Evolutionary conservation across 2,888 invertebrate species (phyloP).

Genomic region (Nephrotoma guestfalica): DNA sequence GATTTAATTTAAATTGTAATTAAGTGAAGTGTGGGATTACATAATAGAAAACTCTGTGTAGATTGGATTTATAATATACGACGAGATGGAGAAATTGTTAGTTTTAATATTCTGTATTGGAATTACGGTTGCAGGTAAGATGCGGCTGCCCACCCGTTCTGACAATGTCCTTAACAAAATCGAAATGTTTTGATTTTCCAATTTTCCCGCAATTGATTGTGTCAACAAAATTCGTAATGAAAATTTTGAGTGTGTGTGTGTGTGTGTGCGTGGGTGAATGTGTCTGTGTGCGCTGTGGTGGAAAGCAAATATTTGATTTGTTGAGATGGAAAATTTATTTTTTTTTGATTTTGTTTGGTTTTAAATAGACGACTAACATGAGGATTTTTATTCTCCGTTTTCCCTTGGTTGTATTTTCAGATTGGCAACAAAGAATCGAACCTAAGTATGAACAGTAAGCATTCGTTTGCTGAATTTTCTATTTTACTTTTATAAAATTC

Average conservation of each 20-base stretch:
- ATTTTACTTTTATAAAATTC: background rate
- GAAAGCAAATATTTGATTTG: background rate
- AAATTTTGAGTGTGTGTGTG: background rate
- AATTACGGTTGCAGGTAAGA: slow-evolving; percentile 26
- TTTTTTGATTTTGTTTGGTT: background rate
- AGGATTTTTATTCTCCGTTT: background rate
- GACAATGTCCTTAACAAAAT: too few relatives aligned
- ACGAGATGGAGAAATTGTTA: slow-evolving; percentile 24
- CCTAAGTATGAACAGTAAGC: slow-evolving; percentile 11
- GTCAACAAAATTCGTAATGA: background rate
- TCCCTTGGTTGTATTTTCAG: slow-evolving; percentile 7
- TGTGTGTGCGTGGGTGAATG: too few relatives aligned
- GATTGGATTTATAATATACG: background rate
- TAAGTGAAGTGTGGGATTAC: background rate
- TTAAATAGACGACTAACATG: background rate
- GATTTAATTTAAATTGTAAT: background rate
- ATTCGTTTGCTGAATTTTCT: slow-evolving; percentile 4
- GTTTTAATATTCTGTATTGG: slow-evolving; percentile 26
- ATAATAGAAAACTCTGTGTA: slow-evolving; percentile 3
- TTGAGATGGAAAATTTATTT: slow-evolving; percentile 4
- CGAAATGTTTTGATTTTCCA: background rate
- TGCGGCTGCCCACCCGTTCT: background rate
- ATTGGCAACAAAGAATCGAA: slow-evolving; percentile 7
- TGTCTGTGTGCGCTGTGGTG: background rate
- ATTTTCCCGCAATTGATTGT: background rate